A percentile compares a stretch with the other conserved stretches of the same genome.
Conservation (phyloP, 2,888 invertebrate species). For the Euphydryas editha region DNA sequence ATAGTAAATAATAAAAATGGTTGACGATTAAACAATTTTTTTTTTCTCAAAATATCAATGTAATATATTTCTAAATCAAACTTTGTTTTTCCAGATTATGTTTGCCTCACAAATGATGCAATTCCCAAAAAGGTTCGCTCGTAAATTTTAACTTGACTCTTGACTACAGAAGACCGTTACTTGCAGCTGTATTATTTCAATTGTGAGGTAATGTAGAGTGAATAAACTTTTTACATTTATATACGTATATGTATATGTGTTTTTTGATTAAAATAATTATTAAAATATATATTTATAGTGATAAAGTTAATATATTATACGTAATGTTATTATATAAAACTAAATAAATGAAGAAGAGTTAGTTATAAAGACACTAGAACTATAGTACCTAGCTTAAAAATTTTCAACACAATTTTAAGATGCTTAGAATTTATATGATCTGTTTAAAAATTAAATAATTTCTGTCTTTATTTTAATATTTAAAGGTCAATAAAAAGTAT, state of each 20-base stretch:
- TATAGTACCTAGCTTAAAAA: too few species aligned
- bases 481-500: too few species aligned
- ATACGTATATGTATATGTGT: neutral
- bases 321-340: too few species aligned
- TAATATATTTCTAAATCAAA: slow-evolving; percentile 5
- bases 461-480: too few species aligned
- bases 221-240: neutral
- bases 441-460: neutral
- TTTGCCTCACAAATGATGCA: slow-evolving; percentile 18
- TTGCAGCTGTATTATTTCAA: slow-evolving; percentile 25
- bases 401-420: too few species aligned
- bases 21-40: too few species aligned
- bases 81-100: neutral
- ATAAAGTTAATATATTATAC: too few species aligned
- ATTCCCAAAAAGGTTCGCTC: slow-evolving; percentile 24
- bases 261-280: neutral
- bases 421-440: neutral
- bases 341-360: too few species aligned
- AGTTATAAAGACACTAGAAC: too few species aligned
- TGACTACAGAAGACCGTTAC: slow-evolving; percentile 25
- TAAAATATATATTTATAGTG: too few species aligned
- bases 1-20: too few species aligned
- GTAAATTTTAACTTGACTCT: slow-evolving; percentile 21
- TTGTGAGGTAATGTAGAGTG: slow-evolving; percentile 13
- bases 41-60: too few species aligned